Base-by-base conservation (phyloP, 2,888 invertebrate genomes). In the Aromia moschata region DNA sequence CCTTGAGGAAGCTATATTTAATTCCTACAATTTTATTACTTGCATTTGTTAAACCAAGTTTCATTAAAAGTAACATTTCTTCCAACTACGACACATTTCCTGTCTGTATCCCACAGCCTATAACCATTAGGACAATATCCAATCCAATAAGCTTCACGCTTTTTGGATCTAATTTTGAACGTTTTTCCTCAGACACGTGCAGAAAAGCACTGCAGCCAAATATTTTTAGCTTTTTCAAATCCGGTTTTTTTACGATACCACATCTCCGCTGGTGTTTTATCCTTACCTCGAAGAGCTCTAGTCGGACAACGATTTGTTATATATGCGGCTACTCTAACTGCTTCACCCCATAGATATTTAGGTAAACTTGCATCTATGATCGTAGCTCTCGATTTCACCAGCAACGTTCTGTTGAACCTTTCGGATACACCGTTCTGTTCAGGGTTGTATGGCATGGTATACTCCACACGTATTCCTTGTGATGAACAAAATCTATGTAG, bases 401-500 rank as follows among this genome's bases (percentile, higher is more conserved):
- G 9, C 4, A 25, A 4, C 5, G 25, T 25, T 25, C 25, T 25
- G 11, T 43, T 43, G 11, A 20, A 43, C 12, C 43, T 18, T 43
- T 43, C 20, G 25, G n/a, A 11, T 4, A 43, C 43, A n/a, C 20
- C 43, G 25, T 43, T 43, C 12, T 43, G 18, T 52, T 41, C 52
- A 25, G 25, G 25, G 25, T 25, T 25, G 5, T 9, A 31, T 1
- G 54, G 45, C 9, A 54, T 37, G 9, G 44, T 54, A 16, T 45
- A 54, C 18, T 54, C 33, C 9, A 54, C 12, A 10, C 45, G 18
- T 3, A 54, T 54, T 15, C 54, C 54, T 37, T 45, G 44, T 7
- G 12, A 20, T 14, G 37, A 45, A 38, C 54, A 54, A 37, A 37
- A 54, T 9, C 12, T 33, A 12, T 33, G 15, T 14, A 54, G 45